phyloP scores from a whole-genome alignment of 2,797 vertebrate genomes.

The Denticeps clupeoides region DNA sequence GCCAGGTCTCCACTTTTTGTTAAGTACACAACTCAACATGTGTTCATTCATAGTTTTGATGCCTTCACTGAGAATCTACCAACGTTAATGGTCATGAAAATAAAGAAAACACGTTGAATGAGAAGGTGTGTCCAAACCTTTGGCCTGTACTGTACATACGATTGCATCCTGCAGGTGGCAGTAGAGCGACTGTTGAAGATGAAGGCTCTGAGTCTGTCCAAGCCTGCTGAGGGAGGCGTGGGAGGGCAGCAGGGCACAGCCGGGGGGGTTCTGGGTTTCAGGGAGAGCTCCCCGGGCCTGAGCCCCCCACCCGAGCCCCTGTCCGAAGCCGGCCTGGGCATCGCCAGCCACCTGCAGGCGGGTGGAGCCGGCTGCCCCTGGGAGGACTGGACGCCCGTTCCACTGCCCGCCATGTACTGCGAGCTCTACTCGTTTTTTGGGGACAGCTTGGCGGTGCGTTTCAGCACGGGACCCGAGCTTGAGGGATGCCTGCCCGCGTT shows the following conservation, averaged over 20 bases:
- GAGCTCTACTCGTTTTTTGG: slow-evolving; percentile 88
- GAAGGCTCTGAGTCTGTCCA: slow-evolving; percentile 65
- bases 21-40: too few species aligned
- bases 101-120: too few species aligned
- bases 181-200: slow-evolving; percentile 85
- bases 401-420: slow-evolving; percentile 71
- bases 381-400: slow-evolving; percentile 55
- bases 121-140: not conserved
- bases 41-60: too few species aligned
- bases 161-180: slow-evolving; percentile 63
- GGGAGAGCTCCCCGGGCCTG: slow-evolving; percentile 64
- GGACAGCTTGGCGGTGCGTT: slow-evolving; percentile 78
- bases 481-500: slow-evolving; percentile 27
- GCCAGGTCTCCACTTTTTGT: too few species aligned
- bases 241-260: slow-evolving; percentile 19
- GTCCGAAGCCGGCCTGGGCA: slow-evolving; percentile 58
- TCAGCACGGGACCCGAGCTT: slow-evolving; percentile 65
- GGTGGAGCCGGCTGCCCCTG: slow-evolving; percentile 52
- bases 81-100: too few species aligned
- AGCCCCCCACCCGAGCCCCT: slow-evolving; percentile 65
- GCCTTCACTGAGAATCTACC: too few species aligned
- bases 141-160: too few species aligned
- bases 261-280: slow-evolving; percentile 28
- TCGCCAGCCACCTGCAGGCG: slow-evolving; percentile 61
- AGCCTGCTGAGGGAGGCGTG: slow-evolving; percentile 33